Evolutionary conservation across 2,888 invertebrate species (phyloP).

Genomic region (Ptychoptera albimana): DNA sequence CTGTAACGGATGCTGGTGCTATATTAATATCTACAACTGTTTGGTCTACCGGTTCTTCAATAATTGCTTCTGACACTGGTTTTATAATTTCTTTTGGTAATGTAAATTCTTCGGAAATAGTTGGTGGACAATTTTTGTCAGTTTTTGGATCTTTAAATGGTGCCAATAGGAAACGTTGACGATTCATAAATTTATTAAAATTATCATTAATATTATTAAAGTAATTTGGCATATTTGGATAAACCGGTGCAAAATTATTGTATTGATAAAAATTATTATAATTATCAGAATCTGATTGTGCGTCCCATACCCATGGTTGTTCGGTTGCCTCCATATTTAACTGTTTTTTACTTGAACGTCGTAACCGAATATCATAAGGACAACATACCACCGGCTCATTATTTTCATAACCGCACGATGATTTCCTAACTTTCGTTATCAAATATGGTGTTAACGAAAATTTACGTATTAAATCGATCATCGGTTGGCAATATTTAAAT

Average conservation of each 20-base stretch:
- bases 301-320: conserved; percentile 23
- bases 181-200: not conserved
- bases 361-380: conserved; percentile 9
- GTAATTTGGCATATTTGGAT: conserved; percentile 1
- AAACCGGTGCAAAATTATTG: not conserved
- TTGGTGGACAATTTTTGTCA: conserved; percentile 22
- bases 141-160: conserved; percentile 20
- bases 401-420: conserved; percentile 20
- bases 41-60: not conserved
- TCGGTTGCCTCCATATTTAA: conserved; percentile 7
- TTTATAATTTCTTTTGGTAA: conserved; percentile 5
- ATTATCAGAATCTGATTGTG: not conserved
- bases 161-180: not conserved
- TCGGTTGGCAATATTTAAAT: conserved; percentile 19
- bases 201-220: not conserved
- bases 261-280: not conserved
- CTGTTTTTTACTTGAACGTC: conserved; percentile 2
- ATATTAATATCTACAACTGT: not conserved
- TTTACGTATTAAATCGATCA: conserved; percentile 15
- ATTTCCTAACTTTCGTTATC: conserved; percentile 15
- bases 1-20: not conserved
- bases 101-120: conserved; percentile 17
- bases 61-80: not conserved
- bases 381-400: conserved; percentile 22
- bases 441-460: conserved; percentile 14